Evolutionary conservation across 2,888 invertebrate species (phyloP), one percentile per base, ranked within the genome.

Genomic region (Hylaea fasciaria): DNA sequence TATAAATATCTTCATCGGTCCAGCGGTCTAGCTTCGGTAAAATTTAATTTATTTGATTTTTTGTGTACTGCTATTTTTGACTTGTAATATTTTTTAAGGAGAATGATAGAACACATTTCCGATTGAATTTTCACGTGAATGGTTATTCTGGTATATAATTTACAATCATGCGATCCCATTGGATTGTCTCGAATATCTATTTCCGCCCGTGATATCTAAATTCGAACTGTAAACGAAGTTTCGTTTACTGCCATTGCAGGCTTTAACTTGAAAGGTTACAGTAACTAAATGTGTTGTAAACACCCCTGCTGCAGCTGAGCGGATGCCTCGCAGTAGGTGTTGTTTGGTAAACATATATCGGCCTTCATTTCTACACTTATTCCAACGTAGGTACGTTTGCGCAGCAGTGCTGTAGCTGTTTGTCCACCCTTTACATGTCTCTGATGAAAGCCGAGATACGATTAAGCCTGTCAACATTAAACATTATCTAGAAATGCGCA

Each of bases 281-380:
- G 54, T 69, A 69, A 66, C 56, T 52, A 60, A 74, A 73, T 63
- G 62, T 52, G 52, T 45, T 29, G 40, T 76, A 82, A 85, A 82
- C 83, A 83, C 29, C 76, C 72, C 74, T 74, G 71, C 68, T 72
- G 69, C 74, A 76, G 69, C 64, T 71, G 76, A 66, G 74, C 83
- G 86, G 76, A 85, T 86, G 86, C 78, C 72, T 78, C 71, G 76
- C 80, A 82, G 76, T 79, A 75, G 79, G 65, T 72, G 71, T 70
- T 87, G 85, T 88, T 87, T 87, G 79, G 62, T 82, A 88, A 89
- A 89, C 85, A 72, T 67, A 59, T 44, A 65, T 58, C 60, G 61
- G 2, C 22, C 22, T 22, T 22, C 22, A 22, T 22, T 22, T 68
- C 64, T 48, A 44, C 44, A 52, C 74, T 71, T 72, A 70, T 61